phyloP scores from a whole-genome alignment of 2,888 invertebrate genomes.

The Miltochrista miniata region DNA sequence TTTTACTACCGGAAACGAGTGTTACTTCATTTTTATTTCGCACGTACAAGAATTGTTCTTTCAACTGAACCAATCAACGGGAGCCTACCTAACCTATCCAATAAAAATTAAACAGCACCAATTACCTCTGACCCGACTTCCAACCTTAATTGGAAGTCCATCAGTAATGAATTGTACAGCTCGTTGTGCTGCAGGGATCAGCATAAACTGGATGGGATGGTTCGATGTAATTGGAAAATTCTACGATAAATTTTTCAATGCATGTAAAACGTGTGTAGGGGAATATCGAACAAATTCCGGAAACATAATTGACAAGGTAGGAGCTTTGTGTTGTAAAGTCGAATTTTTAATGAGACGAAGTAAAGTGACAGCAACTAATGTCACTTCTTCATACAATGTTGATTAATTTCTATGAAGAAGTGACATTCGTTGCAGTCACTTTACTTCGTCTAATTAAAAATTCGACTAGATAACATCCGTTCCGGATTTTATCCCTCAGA shows the following conservation, averaged over 20 bases:
- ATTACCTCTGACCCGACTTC: conserved; percentile 26
- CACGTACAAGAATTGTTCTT: not conserved
- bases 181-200: conserved; percentile 17
- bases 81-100: conserved; percentile 5
- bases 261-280: not conserved
- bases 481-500: no score
- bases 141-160: conserved; percentile 24
- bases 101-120: conserved; percentile 32
- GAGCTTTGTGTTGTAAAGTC: no score
- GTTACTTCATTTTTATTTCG: not conserved
- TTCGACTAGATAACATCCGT: no score
- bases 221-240: conserved; percentile 6
- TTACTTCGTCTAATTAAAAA: no score
- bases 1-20: not conserved
- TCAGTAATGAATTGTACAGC: conserved; percentile 18
- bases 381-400: no score
- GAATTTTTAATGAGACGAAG: no score
- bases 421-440: no score
- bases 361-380: no score
- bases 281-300: no score
- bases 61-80: conserved; percentile 3
- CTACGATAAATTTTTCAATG: conserved; percentile 1
- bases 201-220: not conserved
- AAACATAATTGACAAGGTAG: no score
- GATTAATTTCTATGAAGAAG: no score